Evolutionary conservation across 1,140 invertebrate genomes (phyloP), one percentile per base, ranked within the genome.

Genomic region (Dreissena rostriformis): DNA sequence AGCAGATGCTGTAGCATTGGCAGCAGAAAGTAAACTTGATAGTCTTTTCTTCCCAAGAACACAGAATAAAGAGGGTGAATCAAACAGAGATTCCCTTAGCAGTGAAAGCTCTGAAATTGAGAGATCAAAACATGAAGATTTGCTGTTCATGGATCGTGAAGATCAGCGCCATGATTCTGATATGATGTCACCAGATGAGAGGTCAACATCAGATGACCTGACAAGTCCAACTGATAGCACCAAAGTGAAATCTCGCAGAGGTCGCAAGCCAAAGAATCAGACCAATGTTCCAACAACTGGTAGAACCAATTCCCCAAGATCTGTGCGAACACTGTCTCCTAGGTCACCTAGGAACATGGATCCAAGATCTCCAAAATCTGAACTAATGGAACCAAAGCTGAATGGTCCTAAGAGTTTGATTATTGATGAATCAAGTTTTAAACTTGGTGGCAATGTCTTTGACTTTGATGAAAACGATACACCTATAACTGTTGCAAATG

Each of bases 311-410:
- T 89, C 88, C 39, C 88, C 88, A n/a, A 85, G 88, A 63, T 70
- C 84, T 24, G 81, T 76, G 28, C 86, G 87, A 77, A 87, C 87
- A 39, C 24, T 66, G 65, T 88, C 89, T 22, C 89, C 89, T 52
- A 84, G 89, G 29, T 91, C 91, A 67, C 89, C 89, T 14, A 88
- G 88, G 55, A 83, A 75, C 29, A 84, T 84, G 68, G 80, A 82
- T 68, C 80, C 80, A 66, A 63, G 63, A n/a, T 87, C 88, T 26
- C 86, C 88, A n/a, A 87, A 89, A 55, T 72, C 71, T 52, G 86
- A 85, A 39, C 29, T 14, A 2, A 19, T 49, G 1, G 80, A 82
- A 52, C 71, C 80, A 7, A 82, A 75, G 63, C 65, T 75, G 14
- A 82, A 74, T 78, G 74, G 73, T 65, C 55, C 67, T 15, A 84